A percentile compares a stretch with the other conserved stretches of the same genome.
These are phyloP conservation scores for Psephotus haematonotus DNA, from an alignment of 2,113 vertebrate species.

Conservation along the genomic window DNA sequence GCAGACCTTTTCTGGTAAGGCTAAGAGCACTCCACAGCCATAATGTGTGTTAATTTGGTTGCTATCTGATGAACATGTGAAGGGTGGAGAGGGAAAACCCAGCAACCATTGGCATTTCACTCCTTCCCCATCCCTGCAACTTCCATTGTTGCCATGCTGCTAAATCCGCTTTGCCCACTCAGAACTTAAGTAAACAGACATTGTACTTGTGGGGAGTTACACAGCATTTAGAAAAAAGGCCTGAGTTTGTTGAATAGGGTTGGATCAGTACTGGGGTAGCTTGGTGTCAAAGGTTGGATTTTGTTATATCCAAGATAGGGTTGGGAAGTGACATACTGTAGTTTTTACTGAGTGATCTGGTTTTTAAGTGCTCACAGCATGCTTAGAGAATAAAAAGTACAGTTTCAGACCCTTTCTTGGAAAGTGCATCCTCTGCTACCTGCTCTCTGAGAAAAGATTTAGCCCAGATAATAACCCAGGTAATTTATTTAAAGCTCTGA, in stretches of 20 bases:
- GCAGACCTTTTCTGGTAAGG: neutral
- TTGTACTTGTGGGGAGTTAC: neutral
- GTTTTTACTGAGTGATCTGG: neutral
- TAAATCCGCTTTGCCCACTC: neutral
- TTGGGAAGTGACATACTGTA: neutral
- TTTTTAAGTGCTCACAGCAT: neutral
- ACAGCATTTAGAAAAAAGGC: neutral
- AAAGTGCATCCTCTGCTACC: neutral
- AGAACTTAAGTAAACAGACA: slow-evolving; percentile 9
- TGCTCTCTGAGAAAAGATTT: neutral
- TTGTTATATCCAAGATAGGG: neutral
- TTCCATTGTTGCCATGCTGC: neutral
- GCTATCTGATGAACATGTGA: neutral
- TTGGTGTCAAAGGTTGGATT: neutral
- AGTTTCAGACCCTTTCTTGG: neutral
- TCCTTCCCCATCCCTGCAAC: neutral
- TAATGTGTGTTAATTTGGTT: neutral
- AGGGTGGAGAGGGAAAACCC: neutral
- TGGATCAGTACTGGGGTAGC: neutral
- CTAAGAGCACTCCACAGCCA: neutral
- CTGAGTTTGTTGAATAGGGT: neutral
- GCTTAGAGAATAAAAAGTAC: neutral
- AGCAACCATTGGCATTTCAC: neutral
- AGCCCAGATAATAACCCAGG: neutral
- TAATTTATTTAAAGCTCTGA: neutral